phyloP scores from a whole-genome alignment of 2,113 vertebrate species.

The Paracanthobrama guichenoti region DNA sequence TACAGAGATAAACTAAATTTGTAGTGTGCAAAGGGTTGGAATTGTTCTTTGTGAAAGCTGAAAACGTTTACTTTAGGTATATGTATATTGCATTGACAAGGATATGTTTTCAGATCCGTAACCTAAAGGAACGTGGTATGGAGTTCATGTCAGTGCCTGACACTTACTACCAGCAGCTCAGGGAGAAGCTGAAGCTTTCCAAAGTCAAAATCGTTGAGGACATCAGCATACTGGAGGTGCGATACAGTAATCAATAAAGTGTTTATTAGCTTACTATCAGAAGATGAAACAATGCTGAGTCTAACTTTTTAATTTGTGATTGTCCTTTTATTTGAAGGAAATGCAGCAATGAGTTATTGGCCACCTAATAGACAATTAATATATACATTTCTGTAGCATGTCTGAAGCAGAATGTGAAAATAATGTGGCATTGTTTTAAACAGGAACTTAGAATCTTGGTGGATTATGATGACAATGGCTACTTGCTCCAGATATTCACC shows the following conservation, averaged over 20 bases:
- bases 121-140: slow-evolving; percentile 85
- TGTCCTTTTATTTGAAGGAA: neutral
- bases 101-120: slow-evolving; percentile 76
- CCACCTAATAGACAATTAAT: neutral
- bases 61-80: neutral
- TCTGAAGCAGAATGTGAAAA: neutral
- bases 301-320: neutral
- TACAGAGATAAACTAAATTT: neutral
- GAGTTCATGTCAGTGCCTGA: slow-evolving; percentile 89
- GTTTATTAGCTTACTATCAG: neutral
- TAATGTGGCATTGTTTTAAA: neutral
- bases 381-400: neutral
- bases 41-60: neutral
- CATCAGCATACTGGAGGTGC: slow-evolving; percentile 83
- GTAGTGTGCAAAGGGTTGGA: neutral
- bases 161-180: slow-evolving; percentile 86
- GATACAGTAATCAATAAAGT: no score
- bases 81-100: neutral
- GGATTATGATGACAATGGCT: slow-evolving; percentile 93
- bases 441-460: slow-evolving; percentile 93
- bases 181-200: slow-evolving; percentile 82
- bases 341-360: neutral
- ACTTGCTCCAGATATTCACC: slow-evolving; percentile 97
- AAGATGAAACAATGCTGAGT: neutral
- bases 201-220: slow-evolving; percentile 87